Evolutionary conservation across 2,888 invertebrate genomes (phyloP).

Genomic region (Athetis lepigone): DNA sequence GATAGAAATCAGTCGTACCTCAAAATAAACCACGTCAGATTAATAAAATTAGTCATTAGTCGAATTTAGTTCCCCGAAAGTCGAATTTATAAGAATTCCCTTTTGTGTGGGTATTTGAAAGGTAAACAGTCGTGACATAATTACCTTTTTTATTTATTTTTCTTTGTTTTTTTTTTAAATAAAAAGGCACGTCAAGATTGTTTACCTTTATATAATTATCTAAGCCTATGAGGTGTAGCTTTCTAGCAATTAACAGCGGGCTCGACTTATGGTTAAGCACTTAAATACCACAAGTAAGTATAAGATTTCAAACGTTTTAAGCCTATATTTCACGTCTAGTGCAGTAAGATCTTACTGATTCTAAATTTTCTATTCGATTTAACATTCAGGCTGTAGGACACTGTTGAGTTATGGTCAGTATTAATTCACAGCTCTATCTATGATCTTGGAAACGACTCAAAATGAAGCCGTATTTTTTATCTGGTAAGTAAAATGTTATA

Average conservation of each 20-base stretch:
- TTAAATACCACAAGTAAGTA: constrained; percentile 8
- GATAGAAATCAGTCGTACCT: too few species aligned
- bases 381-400: constrained; percentile 50
- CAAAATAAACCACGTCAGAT: too few species aligned
- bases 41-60: too few species aligned
- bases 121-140: too few species aligned
- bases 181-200: too few species aligned
- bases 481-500: constrained; percentile 18
- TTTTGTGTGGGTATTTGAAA: too few species aligned
- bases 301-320: constrained; percentile 15
- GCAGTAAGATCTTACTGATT: constrained; percentile 44
- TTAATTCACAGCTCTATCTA: constrained; percentile 59
- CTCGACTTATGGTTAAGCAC: constrained; percentile 15
- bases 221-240: neutral
- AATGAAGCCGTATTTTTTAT: constrained; percentile 51
- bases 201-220: too few species aligned
- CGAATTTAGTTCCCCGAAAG: too few species aligned
- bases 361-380: constrained; percentile 54
- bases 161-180: too few species aligned
- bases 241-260: neutral
- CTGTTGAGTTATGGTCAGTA: constrained; percentile 56
- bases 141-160: too few species aligned
- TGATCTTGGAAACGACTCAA: constrained; percentile 54
- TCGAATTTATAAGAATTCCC: too few species aligned
- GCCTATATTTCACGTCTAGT: constrained; percentile 31